Evolutionary conservation across 2,113 vertebrate species (phyloP).

Genomic region (Corynorhinus townsendii): DNA sequence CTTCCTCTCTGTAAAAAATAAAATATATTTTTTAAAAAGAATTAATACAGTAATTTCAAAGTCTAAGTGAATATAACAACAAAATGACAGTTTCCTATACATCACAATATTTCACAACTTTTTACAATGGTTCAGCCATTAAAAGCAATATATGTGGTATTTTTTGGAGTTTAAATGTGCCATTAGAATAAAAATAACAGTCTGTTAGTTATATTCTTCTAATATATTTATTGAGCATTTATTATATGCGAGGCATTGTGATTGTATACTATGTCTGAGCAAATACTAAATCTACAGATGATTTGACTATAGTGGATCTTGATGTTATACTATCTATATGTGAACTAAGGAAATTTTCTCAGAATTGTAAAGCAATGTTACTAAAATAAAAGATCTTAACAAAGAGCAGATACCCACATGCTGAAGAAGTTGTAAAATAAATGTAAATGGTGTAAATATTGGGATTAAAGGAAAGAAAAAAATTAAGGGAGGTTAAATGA

Average conservation of each 20-base stretch:
- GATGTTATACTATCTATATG: background rate
- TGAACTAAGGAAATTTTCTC: background rate
- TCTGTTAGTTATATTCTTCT: background rate
- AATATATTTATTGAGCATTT: background rate
- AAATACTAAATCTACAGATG: background rate
- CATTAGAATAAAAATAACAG: background rate
- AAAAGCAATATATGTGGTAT: background rate
- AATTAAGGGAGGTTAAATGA: background rate
- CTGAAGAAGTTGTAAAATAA: background rate
- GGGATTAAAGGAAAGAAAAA: background rate
- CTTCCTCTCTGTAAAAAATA: too few species aligned
- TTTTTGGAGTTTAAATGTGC: background rate
- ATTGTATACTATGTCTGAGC: background rate
- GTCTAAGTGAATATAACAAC: background rate
- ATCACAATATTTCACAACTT: background rate
- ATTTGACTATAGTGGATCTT: background rate
- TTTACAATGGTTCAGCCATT: background rate
- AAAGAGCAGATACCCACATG: background rate
- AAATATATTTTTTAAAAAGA: too few species aligned
- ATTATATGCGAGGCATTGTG: background rate
- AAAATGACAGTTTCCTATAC: background rate
- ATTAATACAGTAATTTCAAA: slow-evolving; percentile 5
- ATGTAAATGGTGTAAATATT: background rate
- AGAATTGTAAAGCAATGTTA: background rate
- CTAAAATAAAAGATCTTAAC: background rate